A percentile compares a stretch with the other conserved stretches of the same genome.
phyloP scores from a whole-genome alignment of 2,888 invertebrate species.

The Horisme vitalbata region DNA sequence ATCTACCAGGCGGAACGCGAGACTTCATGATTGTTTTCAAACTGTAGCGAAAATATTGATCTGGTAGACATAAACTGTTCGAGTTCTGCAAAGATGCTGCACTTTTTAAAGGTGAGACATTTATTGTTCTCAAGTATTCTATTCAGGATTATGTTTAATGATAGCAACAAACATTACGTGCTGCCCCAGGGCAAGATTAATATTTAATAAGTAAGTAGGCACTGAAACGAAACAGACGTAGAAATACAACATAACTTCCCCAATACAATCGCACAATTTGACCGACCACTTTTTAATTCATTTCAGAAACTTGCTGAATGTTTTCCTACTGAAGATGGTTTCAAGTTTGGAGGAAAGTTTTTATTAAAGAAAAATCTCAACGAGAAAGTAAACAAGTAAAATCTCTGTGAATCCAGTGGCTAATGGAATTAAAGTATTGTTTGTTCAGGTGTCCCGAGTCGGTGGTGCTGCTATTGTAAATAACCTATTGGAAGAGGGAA shows the following conservation, averaged over 20 bases:
- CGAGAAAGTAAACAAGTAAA: conserved; percentile 31
- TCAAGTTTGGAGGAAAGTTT: conserved; percentile 19
- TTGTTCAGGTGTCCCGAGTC: conserved; percentile 48
- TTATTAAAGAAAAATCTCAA: conserved; percentile 27
- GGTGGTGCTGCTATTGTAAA: conserved; percentile 36
- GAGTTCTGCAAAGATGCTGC: too few relatives aligned
- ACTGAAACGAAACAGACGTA: too few relatives aligned
- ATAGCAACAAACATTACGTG: too few relatives aligned
- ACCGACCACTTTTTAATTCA: neutral
- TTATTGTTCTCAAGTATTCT: too few relatives aligned
- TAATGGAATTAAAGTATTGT: conserved; percentile 58
- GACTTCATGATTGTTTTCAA: conserved; percentile 32
- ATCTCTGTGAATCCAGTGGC: conserved; percentile 42
- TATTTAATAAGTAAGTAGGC: too few relatives aligned
- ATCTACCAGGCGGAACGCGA: conserved; percentile 13
- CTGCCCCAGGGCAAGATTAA: too few relatives aligned
- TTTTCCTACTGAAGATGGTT: conserved; percentile 4
- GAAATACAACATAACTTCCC: neutral
- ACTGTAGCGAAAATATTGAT: conserved; percentile 25
- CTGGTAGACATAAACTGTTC: neutral
- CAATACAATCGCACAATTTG: neutral
- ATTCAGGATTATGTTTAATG: too few relatives aligned
- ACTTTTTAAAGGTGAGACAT: too few relatives aligned
- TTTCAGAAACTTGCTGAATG: conserved; percentile 4
- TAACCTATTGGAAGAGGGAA: conserved; percentile 24